Evolutionary conservation across 2,113 vertebrate genomes (phyloP).

Genomic region (Natator depressus): DNA sequence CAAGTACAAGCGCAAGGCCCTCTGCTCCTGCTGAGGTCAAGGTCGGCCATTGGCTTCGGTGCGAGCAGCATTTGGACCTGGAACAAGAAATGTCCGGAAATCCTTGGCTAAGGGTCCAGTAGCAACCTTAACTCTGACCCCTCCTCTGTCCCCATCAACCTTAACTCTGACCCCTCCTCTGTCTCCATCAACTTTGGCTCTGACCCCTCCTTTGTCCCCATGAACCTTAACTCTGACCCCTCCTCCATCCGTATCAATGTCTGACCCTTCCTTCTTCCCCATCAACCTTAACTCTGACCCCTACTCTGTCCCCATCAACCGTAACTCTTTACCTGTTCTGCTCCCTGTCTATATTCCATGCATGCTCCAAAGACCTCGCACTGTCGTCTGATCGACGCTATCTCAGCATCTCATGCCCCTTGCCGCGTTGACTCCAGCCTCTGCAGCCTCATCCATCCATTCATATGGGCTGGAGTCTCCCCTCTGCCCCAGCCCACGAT

Average conservation of each 20-base stretch:
- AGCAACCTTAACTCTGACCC: not conserved
- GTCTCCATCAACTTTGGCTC: too few relatives aligned
- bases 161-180: not conserved
- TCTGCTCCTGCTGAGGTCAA: not conserved
- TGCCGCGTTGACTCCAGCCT: not conserved
- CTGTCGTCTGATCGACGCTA: not conserved
- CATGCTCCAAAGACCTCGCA: not conserved
- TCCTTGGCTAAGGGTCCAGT: not conserved
- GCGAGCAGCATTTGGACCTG: not conserved
- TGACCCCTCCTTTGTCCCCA: not conserved
- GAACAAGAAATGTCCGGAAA: not conserved
- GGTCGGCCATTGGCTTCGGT: not conserved
- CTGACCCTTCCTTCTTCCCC: not conserved
- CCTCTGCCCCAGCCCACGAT: not conserved
- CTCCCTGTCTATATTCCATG: not conserved
- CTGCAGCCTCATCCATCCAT: not conserved
- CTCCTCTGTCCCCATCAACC: not conserved
- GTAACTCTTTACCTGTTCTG: not conserved
- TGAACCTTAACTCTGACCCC: too few relatives aligned
- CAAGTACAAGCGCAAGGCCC: not conserved
- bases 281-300: fast-evolving
- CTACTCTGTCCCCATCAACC: not conserved
- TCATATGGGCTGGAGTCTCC: not conserved
- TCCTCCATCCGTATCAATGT: too few relatives aligned
- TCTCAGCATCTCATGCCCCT: not conserved